Evolutionary conservation across 2,797 vertebrate genomes (phyloP).

Genomic region (Poeciliopsis gracilis): DNA sequence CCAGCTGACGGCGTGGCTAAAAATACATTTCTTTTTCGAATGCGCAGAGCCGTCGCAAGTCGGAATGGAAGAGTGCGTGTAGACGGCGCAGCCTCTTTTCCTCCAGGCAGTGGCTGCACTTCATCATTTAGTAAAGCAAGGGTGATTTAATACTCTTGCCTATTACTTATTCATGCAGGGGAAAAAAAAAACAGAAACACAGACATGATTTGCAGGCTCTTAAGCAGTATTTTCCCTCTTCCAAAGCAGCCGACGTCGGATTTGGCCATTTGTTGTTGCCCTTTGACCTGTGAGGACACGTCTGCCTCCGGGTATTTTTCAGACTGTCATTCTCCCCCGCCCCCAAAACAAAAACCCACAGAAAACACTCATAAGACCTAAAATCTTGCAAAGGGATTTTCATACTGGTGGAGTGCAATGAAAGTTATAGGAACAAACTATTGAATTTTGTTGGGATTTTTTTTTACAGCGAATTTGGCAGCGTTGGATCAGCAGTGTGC

Average conservation of each 20-base stretch:
- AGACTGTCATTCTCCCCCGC: not conserved
- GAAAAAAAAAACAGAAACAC: constrained; percentile 31
- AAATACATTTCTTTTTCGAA: not conserved
- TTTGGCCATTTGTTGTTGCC: constrained; percentile 10
- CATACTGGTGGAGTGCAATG: not conserved
- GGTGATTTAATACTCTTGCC: constrained; percentile 43
- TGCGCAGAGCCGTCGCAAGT: not conserved
- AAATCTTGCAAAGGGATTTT: constrained; percentile 6
- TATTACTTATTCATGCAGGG: constrained; percentile 60
- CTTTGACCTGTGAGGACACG: constrained; percentile 14
- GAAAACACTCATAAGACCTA: constrained; percentile 1
- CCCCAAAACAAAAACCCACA: constrained; percentile 6
- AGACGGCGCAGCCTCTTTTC: constrained; percentile 30
- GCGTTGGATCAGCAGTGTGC: too few relatives aligned
- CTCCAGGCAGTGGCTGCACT: constrained; percentile 19
- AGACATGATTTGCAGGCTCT: constrained; percentile 43
- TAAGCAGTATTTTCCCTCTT: constrained; percentile 34
- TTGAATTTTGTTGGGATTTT: not conserved
- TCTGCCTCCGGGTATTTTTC: not conserved
- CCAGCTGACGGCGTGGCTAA: not conserved
- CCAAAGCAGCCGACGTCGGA: constrained; percentile 22
- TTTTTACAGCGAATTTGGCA: too few relatives aligned
- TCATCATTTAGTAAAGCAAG: constrained; percentile 57
- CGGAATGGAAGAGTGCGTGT: not conserved
- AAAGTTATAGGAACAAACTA: not conserved